Conservation (phyloP, 2,113 vertebrate genomes). For the Aspiorhynchus laticeps region DNA sequence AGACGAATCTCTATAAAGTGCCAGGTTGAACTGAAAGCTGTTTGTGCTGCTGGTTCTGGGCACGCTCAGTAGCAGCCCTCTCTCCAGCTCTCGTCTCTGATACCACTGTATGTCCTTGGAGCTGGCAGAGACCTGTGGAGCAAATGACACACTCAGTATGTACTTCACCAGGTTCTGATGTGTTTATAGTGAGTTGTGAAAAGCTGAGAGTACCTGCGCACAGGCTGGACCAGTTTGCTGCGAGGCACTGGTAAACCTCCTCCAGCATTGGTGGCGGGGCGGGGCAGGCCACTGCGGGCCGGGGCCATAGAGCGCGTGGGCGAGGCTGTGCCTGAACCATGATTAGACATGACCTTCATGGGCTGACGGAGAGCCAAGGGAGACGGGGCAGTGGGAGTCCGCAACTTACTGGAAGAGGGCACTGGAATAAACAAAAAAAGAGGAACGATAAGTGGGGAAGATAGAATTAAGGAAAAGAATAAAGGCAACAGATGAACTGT, state of each 20-base stretch:
- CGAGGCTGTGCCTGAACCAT: conserved; percentile 80
- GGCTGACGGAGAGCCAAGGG: conserved; percentile 93
- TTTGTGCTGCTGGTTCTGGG: conserved; percentile 70
- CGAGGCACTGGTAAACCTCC: conserved; percentile 93
- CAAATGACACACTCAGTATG: conserved; percentile 20
- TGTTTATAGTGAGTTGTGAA: conserved; percentile 1
- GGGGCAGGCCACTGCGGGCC: conserved; percentile 89
- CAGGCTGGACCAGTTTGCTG: conserved; percentile 95
- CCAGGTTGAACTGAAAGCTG: conserved; percentile 84
- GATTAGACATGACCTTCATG: conserved; percentile 88
- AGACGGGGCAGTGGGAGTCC: conserved; percentile 88
- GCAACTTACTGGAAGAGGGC: conserved; percentile 93
- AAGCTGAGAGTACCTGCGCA: conserved; percentile 82
- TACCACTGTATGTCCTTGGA: conserved; percentile 84
- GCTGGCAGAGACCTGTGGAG: conserved; percentile 85
- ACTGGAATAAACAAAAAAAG: conserved; percentile 71
- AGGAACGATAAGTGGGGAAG: neutral
- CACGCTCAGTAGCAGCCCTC: conserved; percentile 92
- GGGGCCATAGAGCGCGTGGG: conserved; percentile 85
- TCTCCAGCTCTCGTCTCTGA: conserved; percentile 95
- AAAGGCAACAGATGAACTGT: neutral
- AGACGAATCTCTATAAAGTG: conserved; percentile 93
- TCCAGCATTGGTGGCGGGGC: conserved; percentile 83
- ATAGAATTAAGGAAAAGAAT: neutral
- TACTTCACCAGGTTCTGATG: neutral